Evolutionary conservation across 2,797 vertebrate species (phyloP).

Genomic region (Gymnothorax reevesii): DNA sequence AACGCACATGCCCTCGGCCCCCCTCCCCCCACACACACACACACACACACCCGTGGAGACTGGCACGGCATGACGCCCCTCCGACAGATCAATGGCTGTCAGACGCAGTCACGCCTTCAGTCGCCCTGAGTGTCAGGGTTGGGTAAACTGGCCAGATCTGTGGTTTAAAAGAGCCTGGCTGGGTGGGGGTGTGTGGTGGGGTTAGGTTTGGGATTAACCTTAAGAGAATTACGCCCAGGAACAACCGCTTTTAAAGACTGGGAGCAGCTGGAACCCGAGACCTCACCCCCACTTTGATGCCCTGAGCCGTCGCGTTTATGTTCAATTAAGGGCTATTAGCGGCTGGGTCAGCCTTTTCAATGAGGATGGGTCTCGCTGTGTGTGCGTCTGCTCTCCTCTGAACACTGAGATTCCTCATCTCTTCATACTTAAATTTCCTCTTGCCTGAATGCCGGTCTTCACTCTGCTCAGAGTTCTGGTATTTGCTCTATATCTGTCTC

Average conservation of each 20-base stretch:
- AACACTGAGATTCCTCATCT: too few relatives aligned
- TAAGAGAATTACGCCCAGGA: conserved; percentile 28
- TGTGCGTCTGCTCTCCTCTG: background rate
- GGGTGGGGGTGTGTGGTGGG: background rate
- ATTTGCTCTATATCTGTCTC: too few relatives aligned
- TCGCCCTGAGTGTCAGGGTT: conserved; percentile 50
- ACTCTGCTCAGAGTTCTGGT: too few relatives aligned
- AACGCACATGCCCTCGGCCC: too few relatives aligned
- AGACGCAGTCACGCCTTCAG: conserved; percentile 38
- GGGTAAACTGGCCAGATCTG: conserved; percentile 44
- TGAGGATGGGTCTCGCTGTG: conserved; percentile 25
- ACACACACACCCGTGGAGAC: background rate
- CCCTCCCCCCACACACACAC: too few relatives aligned
- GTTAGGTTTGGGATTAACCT: conserved; percentile 29
- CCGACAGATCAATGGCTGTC: conserved; percentile 32
- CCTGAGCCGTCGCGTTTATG: conserved; percentile 27
- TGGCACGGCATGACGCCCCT: conserved; percentile 22
- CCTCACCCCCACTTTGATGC: conserved; percentile 32
- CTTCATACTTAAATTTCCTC: too few relatives aligned
- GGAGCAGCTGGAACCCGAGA: conserved; percentile 44
- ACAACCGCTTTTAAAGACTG: conserved; percentile 26
- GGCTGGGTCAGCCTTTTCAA: conserved; percentile 34
- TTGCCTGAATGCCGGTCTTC: too few relatives aligned
- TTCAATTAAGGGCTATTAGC: conserved; percentile 45
- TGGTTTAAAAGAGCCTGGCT: conserved; percentile 38